Evolutionary conservation across 2,797 vertebrate genomes (phyloP).

Genomic region (Acrocephalus scirpaceus): DNA sequence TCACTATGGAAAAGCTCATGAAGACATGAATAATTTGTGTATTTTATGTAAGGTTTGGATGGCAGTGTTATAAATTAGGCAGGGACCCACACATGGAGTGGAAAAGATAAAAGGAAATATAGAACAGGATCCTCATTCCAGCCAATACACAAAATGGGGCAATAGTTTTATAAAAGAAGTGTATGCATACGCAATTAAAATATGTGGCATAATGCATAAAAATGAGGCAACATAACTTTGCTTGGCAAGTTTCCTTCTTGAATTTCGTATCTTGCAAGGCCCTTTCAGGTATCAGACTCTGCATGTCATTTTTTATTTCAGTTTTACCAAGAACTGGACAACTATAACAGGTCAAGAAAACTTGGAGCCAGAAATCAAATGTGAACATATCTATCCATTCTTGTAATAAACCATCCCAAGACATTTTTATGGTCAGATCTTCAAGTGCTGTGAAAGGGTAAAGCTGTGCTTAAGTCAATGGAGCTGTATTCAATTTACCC

Average conservation of each 20-base stretch:
- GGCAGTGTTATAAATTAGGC: constrained; percentile 1
- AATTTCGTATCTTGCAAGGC: not conserved
- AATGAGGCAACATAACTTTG: not conserved
- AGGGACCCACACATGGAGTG: not conserved
- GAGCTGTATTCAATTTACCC: constrained; percentile 53
- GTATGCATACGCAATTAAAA: not conserved
- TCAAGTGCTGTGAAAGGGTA: constrained; percentile 12
- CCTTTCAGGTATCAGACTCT: not conserved
- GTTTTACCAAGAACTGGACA: not conserved
- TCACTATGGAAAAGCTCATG: constrained; percentile 8
- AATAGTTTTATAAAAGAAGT: not conserved
- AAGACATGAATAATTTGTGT: constrained; percentile 32
- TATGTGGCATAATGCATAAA: not conserved
- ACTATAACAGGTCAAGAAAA: not conserved
- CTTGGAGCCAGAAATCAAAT: constrained; percentile 13
- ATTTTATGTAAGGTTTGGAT: constrained; percentile 3
- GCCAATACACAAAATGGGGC: not conserved
- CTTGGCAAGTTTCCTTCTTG: not conserved
- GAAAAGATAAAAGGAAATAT: not conserved
- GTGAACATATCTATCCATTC: not conserved
- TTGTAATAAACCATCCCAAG: constrained; percentile 17
- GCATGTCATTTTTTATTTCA: not conserved
- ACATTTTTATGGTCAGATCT: constrained; percentile 10
- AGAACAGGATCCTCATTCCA: not conserved
- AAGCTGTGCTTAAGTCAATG: constrained; percentile 17